phyloP scores from a whole-genome alignment of 2,797 vertebrate species.

The Menidia menidia region DNA sequence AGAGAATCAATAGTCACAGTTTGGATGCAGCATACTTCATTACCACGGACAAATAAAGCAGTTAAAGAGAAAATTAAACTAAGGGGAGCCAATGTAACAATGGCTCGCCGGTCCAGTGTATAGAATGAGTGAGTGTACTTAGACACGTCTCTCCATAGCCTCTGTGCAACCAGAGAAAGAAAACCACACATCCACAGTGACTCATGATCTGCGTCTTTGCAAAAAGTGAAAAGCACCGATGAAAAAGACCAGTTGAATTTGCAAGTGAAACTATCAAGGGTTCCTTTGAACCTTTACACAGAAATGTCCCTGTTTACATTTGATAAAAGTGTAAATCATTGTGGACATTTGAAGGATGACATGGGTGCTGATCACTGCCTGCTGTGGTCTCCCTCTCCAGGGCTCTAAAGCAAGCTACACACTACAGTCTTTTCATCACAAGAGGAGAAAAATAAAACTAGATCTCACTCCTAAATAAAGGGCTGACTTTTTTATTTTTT shows the following conservation, averaged over 20 bases:
- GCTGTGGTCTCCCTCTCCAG: conserved; percentile 39
- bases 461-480: conserved; percentile 71
- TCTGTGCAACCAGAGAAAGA: conserved; percentile 56
- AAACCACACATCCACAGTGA: conserved; percentile 31
- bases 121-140: conserved; percentile 45
- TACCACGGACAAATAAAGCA: conserved; percentile 54
- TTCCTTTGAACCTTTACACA: background rate
- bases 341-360: background rate
- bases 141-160: conserved; percentile 44
- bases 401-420: conserved; percentile 50
- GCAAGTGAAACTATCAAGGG: background rate
- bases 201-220: conserved; percentile 10
- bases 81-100: conserved; percentile 29
- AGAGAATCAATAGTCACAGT: conserved; percentile 63
- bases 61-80: conserved; percentile 36
- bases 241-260: conserved; percentile 1
- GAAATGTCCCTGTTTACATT: conserved; percentile 11
- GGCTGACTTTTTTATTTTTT: conserved; percentile 72
- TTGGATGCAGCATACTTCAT: conserved; percentile 67
- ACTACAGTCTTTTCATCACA: conserved; percentile 46
- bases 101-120: conserved; percentile 73
- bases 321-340: conserved; percentile 31
- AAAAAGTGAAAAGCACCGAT: conserved; percentile 52
- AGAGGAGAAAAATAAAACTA: conserved; percentile 60
- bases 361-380: conserved; percentile 47